Evolutionary conservation across 2,113 vertebrate species (phyloP).

Genomic region (Aegotheles bennettii): DNA sequence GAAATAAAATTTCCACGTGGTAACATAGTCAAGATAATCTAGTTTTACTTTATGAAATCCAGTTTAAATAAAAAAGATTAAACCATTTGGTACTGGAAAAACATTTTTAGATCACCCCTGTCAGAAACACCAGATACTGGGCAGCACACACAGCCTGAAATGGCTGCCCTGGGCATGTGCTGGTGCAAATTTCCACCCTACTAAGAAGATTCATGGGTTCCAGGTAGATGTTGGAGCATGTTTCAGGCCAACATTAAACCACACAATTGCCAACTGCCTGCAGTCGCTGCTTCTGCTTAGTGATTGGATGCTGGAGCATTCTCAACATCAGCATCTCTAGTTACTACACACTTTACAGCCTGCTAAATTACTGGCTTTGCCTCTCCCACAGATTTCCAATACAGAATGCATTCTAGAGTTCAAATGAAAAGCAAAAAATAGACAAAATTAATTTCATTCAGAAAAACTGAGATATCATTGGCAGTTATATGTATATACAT

Average conservation of each 20-base stretch:
- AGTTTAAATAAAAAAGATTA: background rate
- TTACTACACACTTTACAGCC: background rate
- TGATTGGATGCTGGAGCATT: background rate
- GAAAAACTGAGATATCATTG: background rate
- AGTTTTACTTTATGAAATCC: background rate
- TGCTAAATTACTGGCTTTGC: background rate
- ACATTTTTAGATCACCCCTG: background rate
- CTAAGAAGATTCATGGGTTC: background rate
- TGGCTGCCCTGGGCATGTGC: background rate
- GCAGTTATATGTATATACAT: background rate
- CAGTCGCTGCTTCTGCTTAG: background rate
- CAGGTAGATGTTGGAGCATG: background rate
- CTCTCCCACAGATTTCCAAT: background rate
- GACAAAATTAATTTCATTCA: background rate
- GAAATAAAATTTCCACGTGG: background rate
- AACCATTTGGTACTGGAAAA: background rate
- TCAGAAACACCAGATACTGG: background rate
- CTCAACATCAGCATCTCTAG: background rate
- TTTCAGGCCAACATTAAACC: background rate
- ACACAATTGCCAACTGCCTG: background rate
- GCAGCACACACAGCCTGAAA: background rate
- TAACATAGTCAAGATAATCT: background rate
- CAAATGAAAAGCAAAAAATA: background rate
- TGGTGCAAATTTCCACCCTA: background rate
- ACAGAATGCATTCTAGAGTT: background rate